Evolutionary conservation across 1,140 invertebrate species (phyloP), one percentile per base, ranked within the genome.

Genomic region (Elymnias hypermnestra): DNA sequence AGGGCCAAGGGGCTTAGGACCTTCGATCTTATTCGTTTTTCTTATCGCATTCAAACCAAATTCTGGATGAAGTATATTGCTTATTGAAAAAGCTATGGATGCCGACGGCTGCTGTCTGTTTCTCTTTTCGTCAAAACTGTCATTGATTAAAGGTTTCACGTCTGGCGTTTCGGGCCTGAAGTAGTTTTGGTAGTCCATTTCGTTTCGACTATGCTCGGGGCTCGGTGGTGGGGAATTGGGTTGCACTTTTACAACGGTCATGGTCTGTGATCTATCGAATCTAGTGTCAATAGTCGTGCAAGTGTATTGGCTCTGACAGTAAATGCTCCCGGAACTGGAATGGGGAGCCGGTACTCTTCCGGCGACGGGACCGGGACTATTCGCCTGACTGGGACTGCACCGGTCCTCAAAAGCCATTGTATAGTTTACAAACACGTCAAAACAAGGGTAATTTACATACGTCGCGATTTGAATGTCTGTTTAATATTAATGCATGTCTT

Each of bases 351-450:
- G 83, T 1, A 78, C 73, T 50, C 77, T 68, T 0, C 77, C 70
- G 0, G 73, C 53, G 0, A 83, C 70, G 0, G 83, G 83, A 0
- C 81, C 83, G 1, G 83, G 84, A 52, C 87, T 89, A 66, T 86
- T 88, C 41, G 88, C 89, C 75, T 88, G 85, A 59, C 86, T 88
- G 51, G 88, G 88, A 75, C 88, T 89, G 81, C 88, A 89, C 22
- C 88, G 85, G 64, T 89, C 88, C 83, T 90, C 89, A 41, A 89
- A 88, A 44, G 89, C 89, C 89, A 90, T 90, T n/a, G 14, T 21
- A 23, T 37, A 22, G 3, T 9, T 3, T n/a, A 31, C 19, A 31
- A 33, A 58, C 43, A 43, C 48, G 14, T 26, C 15, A n/a, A n/a
- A n/a, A n/a, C n/a, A n/a, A n/a, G n/a, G n/a, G n/a, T n/a, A n/a